A percentile compares a stretch with the other conserved stretches of the same genome.
Conservation (phyloP, 2,113 vertebrate genomes). For the Miniopterus natalensis region DNA sequence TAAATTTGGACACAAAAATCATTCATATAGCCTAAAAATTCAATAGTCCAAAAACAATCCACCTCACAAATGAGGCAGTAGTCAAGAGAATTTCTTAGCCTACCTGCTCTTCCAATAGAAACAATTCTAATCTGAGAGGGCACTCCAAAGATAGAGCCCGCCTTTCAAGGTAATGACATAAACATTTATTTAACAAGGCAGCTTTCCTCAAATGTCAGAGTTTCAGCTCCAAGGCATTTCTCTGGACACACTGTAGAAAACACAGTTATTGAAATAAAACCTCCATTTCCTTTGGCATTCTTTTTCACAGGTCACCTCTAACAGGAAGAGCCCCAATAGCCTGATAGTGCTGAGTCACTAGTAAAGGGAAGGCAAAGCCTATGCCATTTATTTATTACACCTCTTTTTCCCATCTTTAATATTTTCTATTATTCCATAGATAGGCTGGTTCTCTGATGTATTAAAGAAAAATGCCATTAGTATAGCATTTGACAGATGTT, state of each 20-base stretch:
- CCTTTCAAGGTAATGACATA: slow-evolving; percentile 54
- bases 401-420: background rate
- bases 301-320: slow-evolving; percentile 34
- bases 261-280: slow-evolving; percentile 66
- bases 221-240: slow-evolving; percentile 59
- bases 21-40: slow-evolving; percentile 14
- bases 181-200: slow-evolving; percentile 67
- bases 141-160: slow-evolving; percentile 35
- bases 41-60: slow-evolving; percentile 32
- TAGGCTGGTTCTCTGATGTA: background rate
- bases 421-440: background rate
- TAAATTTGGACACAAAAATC: slow-evolving; percentile 13
- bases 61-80: slow-evolving; percentile 39
- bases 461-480: background rate
- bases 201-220: slow-evolving; percentile 63
- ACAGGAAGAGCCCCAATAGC: background rate
- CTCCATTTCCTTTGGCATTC: slow-evolving; percentile 41
- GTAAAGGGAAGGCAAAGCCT: background rate
- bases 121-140: slow-evolving; percentile 38
- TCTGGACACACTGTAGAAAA: slow-evolving; percentile 47
- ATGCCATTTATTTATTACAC: background rate
- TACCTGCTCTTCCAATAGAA: slow-evolving; percentile 20
- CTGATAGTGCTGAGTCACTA: background rate
- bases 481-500: background rate
- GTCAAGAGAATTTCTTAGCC: slow-evolving; percentile 12